These are phyloP conservation scores for Pluvialis apricaria DNA, from an alignment of 2,113 vertebrate genomes.

Conservation along the genomic window DNA sequence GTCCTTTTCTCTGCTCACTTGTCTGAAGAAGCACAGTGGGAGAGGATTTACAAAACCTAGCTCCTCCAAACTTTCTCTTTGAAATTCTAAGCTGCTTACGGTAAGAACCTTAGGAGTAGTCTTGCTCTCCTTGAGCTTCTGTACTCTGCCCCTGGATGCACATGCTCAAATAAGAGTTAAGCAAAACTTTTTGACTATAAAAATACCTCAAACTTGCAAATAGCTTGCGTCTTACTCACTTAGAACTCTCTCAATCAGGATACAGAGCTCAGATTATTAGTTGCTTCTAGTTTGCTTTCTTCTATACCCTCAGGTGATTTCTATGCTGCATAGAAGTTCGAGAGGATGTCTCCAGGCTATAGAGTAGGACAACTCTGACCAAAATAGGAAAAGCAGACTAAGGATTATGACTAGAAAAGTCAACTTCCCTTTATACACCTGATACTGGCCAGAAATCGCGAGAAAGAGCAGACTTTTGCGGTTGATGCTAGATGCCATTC, in stretches of 20 bases:
- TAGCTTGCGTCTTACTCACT: neutral
- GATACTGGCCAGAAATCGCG: neutral
- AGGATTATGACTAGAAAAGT: neutral
- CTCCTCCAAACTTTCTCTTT: constrained; percentile 24
- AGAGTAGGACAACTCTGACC: neutral
- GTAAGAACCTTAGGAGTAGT: constrained; percentile 21
- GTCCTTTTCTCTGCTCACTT: neutral
- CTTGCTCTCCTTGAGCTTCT: constrained; percentile 21
- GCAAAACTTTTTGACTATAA: neutral
- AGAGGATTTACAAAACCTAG: constrained; percentile 18
- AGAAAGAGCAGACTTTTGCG: neutral
- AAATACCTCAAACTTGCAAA: neutral
- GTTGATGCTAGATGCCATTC: neutral
- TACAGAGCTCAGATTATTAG: neutral
- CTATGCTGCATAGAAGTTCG: neutral
- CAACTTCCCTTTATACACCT: neutral
- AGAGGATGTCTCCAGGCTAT: neutral
- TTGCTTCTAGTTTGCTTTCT: neutral
- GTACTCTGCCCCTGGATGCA: neutral
- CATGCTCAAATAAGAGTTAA: neutral
- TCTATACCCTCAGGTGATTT: neutral
- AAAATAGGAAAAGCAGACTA: neutral
- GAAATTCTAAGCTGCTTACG: constrained; percentile 57
- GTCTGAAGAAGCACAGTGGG: neutral
- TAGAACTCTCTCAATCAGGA: neutral